Evolutionary conservation across 2,113 vertebrate species (phyloP).

Genomic region (Triplophysa tibetana): DNA sequence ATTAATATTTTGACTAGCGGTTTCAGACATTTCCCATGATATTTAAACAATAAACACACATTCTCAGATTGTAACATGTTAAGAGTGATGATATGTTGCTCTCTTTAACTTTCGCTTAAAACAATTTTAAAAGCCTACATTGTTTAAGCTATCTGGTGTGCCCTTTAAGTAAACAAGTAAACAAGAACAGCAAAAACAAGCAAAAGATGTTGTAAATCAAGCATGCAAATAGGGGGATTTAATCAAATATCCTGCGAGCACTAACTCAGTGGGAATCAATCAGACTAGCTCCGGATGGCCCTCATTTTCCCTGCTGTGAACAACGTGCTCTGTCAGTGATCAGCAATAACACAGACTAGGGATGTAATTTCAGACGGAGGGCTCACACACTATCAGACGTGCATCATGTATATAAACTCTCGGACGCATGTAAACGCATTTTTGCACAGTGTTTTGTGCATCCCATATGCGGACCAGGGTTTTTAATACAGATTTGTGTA

Average conservation of each 20-base stretch:
- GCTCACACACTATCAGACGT: background rate
- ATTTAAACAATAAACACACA: background rate
- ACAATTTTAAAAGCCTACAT: background rate
- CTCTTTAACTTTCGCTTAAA: background rate
- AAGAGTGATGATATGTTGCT: too few species aligned
- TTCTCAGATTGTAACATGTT: background rate
- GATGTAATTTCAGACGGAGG: slow-evolving; percentile 49
- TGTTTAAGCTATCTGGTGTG: background rate
- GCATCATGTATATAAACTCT: background rate
- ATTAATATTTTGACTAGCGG: background rate
- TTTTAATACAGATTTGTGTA: slow-evolving; percentile 27
- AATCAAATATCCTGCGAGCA: background rate
- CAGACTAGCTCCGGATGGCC: slow-evolving; percentile 51
- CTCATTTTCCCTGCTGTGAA: slow-evolving; percentile 64
- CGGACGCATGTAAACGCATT: slow-evolving; percentile 43
- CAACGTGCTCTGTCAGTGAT: slow-evolving; percentile 67
- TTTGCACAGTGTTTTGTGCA: slow-evolving; percentile 3
- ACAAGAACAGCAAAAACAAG: slow-evolving; percentile 4
- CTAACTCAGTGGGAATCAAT: slow-evolving; percentile 13
- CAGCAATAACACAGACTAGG: slow-evolving; percentile 67
- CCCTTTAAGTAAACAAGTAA: slow-evolving; percentile 22
- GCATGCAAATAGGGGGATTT: slow-evolving; percentile 30
- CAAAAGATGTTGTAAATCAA: slow-evolving; percentile 24
- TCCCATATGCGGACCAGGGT: slow-evolving; percentile 35
- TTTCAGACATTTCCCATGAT: background rate